Percentiles rank a stretch among this genome's conserved stretches.
These are phyloP conservation scores for Microtus oregoni DNA, from an alignment of 2,113 vertebrate species.

Conservation along the genomic window DNA sequence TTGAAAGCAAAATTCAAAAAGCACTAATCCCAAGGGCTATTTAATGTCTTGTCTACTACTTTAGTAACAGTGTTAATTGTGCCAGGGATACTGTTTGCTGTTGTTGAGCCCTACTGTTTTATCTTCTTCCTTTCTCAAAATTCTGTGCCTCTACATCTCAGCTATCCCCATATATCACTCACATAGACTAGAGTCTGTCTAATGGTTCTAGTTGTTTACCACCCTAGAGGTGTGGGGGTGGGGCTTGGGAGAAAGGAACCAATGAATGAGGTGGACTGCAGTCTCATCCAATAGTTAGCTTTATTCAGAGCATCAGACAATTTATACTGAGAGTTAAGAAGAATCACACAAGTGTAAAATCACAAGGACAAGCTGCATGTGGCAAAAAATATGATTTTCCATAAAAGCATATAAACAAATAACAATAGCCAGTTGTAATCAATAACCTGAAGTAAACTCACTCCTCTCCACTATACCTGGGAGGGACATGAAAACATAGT, in stretches of 20 bases:
- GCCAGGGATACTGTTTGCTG: not conserved
- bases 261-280: no score
- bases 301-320: no score
- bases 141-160: not conserved
- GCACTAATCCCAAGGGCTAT: constrained; percentile 40
- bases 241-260: not conserved
- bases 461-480: not conserved
- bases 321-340: no score
- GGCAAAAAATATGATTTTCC: no score
- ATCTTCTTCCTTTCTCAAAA: constrained; percentile 35
- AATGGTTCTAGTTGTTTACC: not conserved
- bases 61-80: constrained; percentile 12
- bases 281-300: not conserved
- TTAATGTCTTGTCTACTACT: not conserved
- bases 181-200: constrained; percentile 46
- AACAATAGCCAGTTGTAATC: not conserved
- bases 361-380: no score
- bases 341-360: no score
- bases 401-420: not conserved
- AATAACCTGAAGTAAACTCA: not conserved
- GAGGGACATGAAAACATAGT: not conserved
- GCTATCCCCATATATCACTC: not conserved
- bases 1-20: constrained; percentile 48
- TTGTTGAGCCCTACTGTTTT: not conserved
- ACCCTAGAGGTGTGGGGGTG: not conserved